Base-by-base conservation (phyloP, 2,797 vertebrate genomes). In the Spizella passerina region DNA sequence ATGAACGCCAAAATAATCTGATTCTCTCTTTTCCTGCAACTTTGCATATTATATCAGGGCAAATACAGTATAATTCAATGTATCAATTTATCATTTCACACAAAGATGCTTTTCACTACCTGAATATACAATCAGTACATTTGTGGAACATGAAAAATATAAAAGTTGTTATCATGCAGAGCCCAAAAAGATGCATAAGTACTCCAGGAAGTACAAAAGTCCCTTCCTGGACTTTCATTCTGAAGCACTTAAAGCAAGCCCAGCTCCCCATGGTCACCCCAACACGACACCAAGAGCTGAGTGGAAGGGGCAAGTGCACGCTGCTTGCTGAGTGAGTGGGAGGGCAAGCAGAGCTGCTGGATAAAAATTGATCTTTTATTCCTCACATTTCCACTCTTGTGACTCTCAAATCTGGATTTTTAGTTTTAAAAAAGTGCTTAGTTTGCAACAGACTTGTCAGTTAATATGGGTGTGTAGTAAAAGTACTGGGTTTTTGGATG, bases 301-400 rank as follows among this genome's bases (percentile, higher is more conserved):
- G 65, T 7, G 21, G 53, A 61, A 92, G 57, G 78, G 46, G 16
- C 39, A 41, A 55, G 32, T 15, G 26, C 2, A 5, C 47, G 23
- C 26, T 18, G 1, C 32, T 85, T 64, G 27, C 49, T 66, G 72
- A 71, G 36, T 71, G 75, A 93, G 64, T 68, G 57, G 61, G 87
- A 88, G 72, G 87, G 15, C 38, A 81, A 78, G 43, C 57, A 92
- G 69, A 4, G 0, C 36, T 92, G 43, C 57, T 69, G 60, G 61
- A 79, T 91, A 88, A 69, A 93, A 91, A 92, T 75, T 82, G 39
- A 77, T 71, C 82, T 87, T 76, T 88, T 78, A 88, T 86, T 86
- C 81, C 44, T 69, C 81, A 69, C 43, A 73, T 92, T 88, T 90
- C 59, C 32, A 82, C 30, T 29, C 41, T 59, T 76, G 39, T 63